Evolutionary conservation across 2,113 vertebrate genomes (phyloP), one percentile per base, ranked within the genome.

Genomic region (Microcebus murinus): DNA sequence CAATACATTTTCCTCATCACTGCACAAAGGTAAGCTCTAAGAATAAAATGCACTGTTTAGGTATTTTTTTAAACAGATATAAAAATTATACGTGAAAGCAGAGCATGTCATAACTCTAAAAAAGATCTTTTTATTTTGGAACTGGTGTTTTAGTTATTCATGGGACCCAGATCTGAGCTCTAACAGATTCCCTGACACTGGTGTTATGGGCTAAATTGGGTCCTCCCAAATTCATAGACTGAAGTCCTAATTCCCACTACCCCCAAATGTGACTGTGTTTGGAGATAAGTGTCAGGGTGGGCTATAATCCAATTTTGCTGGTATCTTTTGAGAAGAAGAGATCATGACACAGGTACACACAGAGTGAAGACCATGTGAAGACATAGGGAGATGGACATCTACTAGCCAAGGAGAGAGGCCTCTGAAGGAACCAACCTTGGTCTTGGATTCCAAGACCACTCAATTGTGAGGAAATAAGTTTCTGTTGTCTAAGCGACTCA

Each of bases 111-210:
- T 88, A 96, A 74, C 50, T 97, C 93, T 85, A 61, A 94, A 96
- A 96, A 97, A 94, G 73, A 82, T 83, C 55, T 87, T 95, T 94
- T 95, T 96, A 77, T 97, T 97, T 98, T 93, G 52, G 87, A 96
- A 79, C 2, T 39, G 63, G 77, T 70, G 20, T 48, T 96, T 96
- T 87, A 90, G 84, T 39, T 96, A 80, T 80, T 97, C 77, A 45
- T 34, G 45, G 89, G 20, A 93, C 57, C 59, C 79, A 45, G 67
- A 85, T 70, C 39, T 94, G 90, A 93, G 15, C 27, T 77, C 87
- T n/a, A 34, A 81, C 36, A 97, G 86, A 74, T 87, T 94, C 13
- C 20, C 55, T 95, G 1, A 90, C 12, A 45, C 17, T 70, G 87
- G 42, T 36, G 17, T 42, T 87, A 48, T 0, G 61, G 82, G 4